Evolutionary conservation across 1,140 invertebrate species (phyloP), one percentile per base, ranked within the genome.

Genomic region (Stenopsyche tienmushanensis): DNA sequence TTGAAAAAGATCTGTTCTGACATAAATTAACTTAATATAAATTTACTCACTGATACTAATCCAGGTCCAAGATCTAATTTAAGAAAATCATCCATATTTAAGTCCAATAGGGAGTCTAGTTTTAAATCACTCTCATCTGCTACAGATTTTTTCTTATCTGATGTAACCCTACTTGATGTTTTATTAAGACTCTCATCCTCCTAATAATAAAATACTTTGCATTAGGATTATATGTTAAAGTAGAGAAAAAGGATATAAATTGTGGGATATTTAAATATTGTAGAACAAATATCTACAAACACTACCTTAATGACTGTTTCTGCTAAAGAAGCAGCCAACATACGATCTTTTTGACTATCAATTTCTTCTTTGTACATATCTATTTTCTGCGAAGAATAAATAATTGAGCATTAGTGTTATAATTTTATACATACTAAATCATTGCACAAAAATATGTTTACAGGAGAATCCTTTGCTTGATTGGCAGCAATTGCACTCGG

Each of bases 21-120:
- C n/a, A 25, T 15, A 24, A 21, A 1, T 2, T 15, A 34, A 10
- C 18, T 49, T 18, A 49, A 49, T 45, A 42, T 17, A 52, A 53
- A 49, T 49, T 1, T 25, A 75, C 74, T 80, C 71, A 86, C 85
- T 2, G 84, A 84, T 18, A 86, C 76, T 25, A 88, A 76, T 3
- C 85, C 85, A 57, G 86, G 83, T 63, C 88, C 84, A 65, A 81
- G 80, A 64, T 89, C 87, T 62, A 85, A 83, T 69, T 89, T 87
- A 57, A 90, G 82, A 71, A 91, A 87, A 45, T 89, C 86, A 71
- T 90, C 88, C 34, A 91, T 80, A 74, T 90, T 89, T 77, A 91
- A 90, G 45, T 86, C 83, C 1, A 74, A 63, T 2, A 64, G 17
- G 0, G 34, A 39, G 50, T 65, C 39, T 25, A 63, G 57, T 26